Conservation (phyloP, 2,797 vertebrate genomes). For the Pygocentrus nattereri region DNA sequence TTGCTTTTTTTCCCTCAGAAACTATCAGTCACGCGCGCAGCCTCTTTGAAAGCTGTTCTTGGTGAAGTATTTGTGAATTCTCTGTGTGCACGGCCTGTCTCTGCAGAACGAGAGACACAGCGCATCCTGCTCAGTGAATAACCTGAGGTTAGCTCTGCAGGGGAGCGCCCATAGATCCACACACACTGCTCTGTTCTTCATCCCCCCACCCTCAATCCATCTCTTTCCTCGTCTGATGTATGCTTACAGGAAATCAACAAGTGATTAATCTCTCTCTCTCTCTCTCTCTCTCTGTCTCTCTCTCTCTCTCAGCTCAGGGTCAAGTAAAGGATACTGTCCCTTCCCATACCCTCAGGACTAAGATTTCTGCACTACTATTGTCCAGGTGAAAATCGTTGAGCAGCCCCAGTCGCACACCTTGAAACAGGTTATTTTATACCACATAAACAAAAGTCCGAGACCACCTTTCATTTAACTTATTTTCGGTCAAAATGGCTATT, state of each 20-base stretch:
- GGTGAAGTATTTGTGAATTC: constrained; percentile 3
- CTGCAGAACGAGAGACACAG: constrained; percentile 10
- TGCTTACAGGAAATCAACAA: not conserved
- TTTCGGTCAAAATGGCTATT: too few species aligned
- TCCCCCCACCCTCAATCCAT: constrained; percentile 27
- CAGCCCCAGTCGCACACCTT: too few species aligned
- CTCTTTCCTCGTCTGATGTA: constrained; percentile 13
- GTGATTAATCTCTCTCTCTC: constrained; percentile 11
- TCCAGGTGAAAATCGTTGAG: not conserved
- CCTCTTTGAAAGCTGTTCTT: not conserved
- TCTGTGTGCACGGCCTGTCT: not conserved
- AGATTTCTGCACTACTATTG: not conserved
- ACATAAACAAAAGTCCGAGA: too few species aligned
- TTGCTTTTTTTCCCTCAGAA: not conserved
- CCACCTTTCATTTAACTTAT: too few species aligned
- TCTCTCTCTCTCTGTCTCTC: not conserved
- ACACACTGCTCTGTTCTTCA: constrained; percentile 31
- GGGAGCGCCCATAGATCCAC: constrained; percentile 32
- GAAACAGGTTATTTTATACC: too few species aligned
- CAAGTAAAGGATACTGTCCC: not conserved
- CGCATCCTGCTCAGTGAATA: constrained; percentile 44
- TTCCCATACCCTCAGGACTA: not conserved
- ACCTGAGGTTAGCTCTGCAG: constrained; percentile 48
- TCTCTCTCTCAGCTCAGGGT: not conserved
- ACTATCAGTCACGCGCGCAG: not conserved